Conservation (phyloP, 1,140 invertebrate genomes). For the Macrotrachela quadricornifera region DNA sequence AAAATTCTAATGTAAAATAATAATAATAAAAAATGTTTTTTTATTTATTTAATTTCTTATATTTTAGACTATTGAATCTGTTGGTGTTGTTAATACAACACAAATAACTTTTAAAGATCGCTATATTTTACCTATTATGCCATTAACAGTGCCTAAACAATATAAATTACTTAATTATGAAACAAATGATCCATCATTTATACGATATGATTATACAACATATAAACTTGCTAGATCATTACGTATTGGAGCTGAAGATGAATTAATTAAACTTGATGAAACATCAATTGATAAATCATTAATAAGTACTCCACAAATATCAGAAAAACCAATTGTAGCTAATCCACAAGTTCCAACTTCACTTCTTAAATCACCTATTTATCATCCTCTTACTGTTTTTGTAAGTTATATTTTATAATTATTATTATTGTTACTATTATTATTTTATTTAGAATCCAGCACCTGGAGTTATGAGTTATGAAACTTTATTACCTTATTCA, state of each 20-base stretch:
- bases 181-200: too few species aligned
- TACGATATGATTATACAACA: too few species aligned
- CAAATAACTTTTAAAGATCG: too few species aligned
- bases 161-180: too few species aligned
- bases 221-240: slow-evolving; percentile 5
- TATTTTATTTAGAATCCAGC: slow-evolving; percentile 21
- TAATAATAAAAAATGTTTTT: too few species aligned
- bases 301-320: slow-evolving; percentile 2
- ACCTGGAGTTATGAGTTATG: slow-evolving; percentile 25
- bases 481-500: slow-evolving; percentile 21
- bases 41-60: too few species aligned
- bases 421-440: not conserved
- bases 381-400: slow-evolving; percentile 27
- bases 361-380: slow-evolving; percentile 24
- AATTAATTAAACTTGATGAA: not conserved
- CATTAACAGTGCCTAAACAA: too few species aligned
- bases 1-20: too few species aligned
- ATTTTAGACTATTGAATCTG: too few species aligned
- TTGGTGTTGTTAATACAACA: too few species aligned
- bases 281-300: not conserved
- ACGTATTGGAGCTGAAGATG: slow-evolving; percentile 21
- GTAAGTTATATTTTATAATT: slow-evolving; percentile 14
- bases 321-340: not conserved
- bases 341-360: slow-evolving; percentile 18
- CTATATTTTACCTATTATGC: too few species aligned